Base-by-base conservation (phyloP, 2,888 invertebrate genomes). In the Teleogryllus oceanicus region DNA sequence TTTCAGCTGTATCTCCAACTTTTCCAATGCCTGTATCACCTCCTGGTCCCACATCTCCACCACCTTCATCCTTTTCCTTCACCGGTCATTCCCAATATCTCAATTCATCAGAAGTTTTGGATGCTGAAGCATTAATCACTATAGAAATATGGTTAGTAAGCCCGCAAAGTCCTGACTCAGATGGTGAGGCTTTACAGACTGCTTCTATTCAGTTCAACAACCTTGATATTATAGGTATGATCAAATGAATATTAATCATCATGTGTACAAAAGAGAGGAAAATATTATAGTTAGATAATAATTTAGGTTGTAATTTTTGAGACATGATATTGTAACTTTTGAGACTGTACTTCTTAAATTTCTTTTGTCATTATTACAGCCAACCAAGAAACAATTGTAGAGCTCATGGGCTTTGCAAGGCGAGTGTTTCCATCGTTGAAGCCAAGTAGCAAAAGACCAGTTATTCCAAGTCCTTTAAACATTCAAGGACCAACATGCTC, bases 371-470 rank as follows among this genome's bases (percentile, higher is more conserved):
- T 82, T 12, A n/a, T 85, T 86, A 18, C 86, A 95, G 96, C 97
- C 0, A 98, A 98, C 88, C 97, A 97, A 86, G 97, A 97, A 87
- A 98, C 98, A 0, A 94, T 98, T 83, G 95, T 97, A 13, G 98
- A 98, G 87, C 87, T 98, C 81, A 91, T 97, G 83, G 95, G 95
- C n/a, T 97, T 98, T 85, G 90, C 92, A 5, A 93, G 94, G 84
- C 90, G 96, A 78, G 92, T 95, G 4, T 90, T 92, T 82, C 91
- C 90, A 50, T 88, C 81, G 82, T 85, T 83, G 82, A 85, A 85
- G 81, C 79, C 82, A 75, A 84, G 20, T 20, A n/a, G 76, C 12
- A 78, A 75, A 37, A 77, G 80, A 50, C 81, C 74, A 11, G 75
- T 49, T 4, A 20, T 49, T 12, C 24, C 62, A 18, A 13, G 16